Conservation (phyloP, 1,140 invertebrate species). For the Carcinoscorpius rotundicauda region DNA sequence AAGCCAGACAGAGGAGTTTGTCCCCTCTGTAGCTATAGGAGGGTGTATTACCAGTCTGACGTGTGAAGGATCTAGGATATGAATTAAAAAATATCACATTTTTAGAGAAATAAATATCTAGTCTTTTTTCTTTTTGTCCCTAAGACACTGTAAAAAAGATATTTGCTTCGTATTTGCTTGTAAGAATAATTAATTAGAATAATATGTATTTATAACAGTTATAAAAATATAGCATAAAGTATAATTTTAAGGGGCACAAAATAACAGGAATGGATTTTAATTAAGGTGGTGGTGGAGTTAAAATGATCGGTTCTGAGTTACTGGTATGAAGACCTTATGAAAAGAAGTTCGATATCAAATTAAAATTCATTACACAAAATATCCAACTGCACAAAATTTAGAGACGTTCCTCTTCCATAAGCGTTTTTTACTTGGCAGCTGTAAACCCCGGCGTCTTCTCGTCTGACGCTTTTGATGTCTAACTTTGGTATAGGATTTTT, state of each 20-base stretch:
- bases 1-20: constrained; percentile 10
- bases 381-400: constrained; percentile 18
- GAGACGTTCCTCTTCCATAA: constrained; percentile 26
- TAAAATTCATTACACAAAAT: too few relatives aligned
- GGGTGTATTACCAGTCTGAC: constrained; percentile 20
- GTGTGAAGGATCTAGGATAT: constrained; percentile 21
- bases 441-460: constrained; percentile 24
- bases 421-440: constrained; percentile 24
- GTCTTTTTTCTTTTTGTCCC: too few relatives aligned
- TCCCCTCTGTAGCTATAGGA: constrained; percentile 13
- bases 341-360: too few relatives aligned
- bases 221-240: too few relatives aligned
- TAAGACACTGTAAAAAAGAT: not conserved
- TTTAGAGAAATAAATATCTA: too few relatives aligned
- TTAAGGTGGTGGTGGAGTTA: too few relatives aligned
- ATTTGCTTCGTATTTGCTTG: not conserved
- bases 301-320: too few relatives aligned
- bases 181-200: not conserved
- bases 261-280: too few relatives aligned
- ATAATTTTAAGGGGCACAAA: too few relatives aligned
- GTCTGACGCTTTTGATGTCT: constrained; percentile 22
- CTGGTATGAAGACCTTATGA: too few relatives aligned
- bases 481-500: constrained; percentile 9
- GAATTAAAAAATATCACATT: too few relatives aligned
- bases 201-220: not conserved